Percentiles rank a stretch among this genome's conserved stretches.
Evolutionary conservation across 2,888 invertebrate genomes (phyloP).

Genomic region (Sarcophaga rosellei): DNA sequence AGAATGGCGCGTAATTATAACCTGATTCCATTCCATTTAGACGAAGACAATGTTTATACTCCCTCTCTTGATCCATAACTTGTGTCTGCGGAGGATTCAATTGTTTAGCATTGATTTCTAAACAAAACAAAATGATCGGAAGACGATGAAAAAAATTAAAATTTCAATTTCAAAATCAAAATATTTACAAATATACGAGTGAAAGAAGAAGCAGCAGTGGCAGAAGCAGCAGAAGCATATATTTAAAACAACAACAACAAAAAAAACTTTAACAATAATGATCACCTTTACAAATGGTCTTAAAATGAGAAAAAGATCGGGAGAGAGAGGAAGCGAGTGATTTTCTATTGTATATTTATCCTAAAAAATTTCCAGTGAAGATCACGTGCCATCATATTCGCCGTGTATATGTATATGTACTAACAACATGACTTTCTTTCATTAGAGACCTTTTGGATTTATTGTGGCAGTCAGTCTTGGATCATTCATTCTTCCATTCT

Average conservation of each 20-base stretch:
- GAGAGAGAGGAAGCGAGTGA: too few relatives aligned
- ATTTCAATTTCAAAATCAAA: conserved; percentile 50
- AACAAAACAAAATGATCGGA: conserved; percentile 38
- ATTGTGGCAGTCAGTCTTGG: conserved; percentile 11
- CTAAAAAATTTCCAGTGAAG: background rate
- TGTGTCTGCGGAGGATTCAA: conserved; percentile 20
- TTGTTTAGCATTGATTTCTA: conserved; percentile 67
- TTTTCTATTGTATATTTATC: conserved; percentile 23
- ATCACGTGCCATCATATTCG: conserved; percentile 41
- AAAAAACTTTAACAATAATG: conserved; percentile 30
- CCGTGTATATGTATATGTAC: background rate
- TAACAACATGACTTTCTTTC: conserved; percentile 37
- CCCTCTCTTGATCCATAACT: conserved; percentile 4
- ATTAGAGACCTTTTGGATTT: background rate
- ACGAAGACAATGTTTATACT: conserved; percentile 33
- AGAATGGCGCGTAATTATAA: background rate
- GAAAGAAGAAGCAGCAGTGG: background rate
- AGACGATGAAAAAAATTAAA: conserved; percentile 18
- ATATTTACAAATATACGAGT: conserved; percentile 61
- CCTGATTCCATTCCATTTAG: conserved; percentile 55
- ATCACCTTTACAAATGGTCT: conserved; percentile 45
- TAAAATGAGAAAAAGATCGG: background rate
- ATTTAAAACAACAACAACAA: background rate
- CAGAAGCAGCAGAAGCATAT: conserved; percentile 26
- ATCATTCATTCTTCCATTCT: background rate